These are phyloP conservation scores for Odontesthes bonariensis DNA, from an alignment of 2,113 vertebrate species.

Conservation along the genomic window DNA sequence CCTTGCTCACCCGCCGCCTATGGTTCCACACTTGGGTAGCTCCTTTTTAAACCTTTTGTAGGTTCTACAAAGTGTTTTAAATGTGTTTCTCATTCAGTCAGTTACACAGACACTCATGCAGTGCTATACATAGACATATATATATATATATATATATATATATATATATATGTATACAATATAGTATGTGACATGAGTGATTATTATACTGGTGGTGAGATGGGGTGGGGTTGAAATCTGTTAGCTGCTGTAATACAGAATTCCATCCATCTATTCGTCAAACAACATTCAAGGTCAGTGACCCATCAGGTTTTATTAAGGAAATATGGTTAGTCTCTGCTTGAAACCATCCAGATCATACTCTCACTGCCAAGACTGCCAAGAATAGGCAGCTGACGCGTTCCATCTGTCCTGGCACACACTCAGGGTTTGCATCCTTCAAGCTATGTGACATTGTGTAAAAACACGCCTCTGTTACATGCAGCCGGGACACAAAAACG, in stretches of 20 bases:
- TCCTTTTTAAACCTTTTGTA: too few species aligned
- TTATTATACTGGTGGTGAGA: neutral
- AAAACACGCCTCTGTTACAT: too few species aligned
- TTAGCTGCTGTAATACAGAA: neutral
- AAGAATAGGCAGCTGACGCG: neutral
- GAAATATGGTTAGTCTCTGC: neutral
- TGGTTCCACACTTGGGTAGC: too few species aligned
- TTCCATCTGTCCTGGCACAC: neutral
- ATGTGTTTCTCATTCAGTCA: too few species aligned
- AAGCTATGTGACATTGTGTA: too few species aligned
- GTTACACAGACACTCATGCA: too few species aligned
- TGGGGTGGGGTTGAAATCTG: neutral
- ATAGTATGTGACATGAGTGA: neutral
- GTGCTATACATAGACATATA: too few species aligned
- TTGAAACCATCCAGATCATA: neutral
- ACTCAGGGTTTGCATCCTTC: neutral
- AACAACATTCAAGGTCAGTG: neutral
- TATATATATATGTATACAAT: neutral
- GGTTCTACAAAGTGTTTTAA: too few species aligned
- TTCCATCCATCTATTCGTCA: neutral
- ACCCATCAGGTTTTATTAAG: neutral
- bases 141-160: neutral
- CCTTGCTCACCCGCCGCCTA: too few species aligned
- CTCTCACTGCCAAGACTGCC: neutral
- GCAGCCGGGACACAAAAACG: too few species aligned